These are phyloP conservation scores for Catharus fuscescens DNA, from an alignment of 2,113 vertebrate species.

Conservation along the genomic window DNA sequence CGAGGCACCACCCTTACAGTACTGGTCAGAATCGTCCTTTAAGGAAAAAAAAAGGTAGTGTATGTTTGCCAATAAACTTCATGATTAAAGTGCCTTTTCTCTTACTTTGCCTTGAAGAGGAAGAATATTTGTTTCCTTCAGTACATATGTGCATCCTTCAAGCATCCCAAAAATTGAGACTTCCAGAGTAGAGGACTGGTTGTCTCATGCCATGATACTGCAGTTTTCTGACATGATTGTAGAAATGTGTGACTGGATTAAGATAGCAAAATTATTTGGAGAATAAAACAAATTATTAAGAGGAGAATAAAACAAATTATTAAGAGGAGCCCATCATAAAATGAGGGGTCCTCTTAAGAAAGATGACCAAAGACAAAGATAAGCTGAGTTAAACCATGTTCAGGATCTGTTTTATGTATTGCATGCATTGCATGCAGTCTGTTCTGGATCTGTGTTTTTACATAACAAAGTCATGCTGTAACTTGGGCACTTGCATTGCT, in stretches of 20 bases:
- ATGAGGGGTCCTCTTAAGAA: not conserved
- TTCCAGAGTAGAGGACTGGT: not conserved
- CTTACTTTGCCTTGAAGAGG: not conserved
- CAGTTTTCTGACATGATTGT: not conserved
- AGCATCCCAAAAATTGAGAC: not conserved
- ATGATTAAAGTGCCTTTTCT: not conserved
- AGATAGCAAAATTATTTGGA: not conserved
- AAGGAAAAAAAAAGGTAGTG: not conserved
- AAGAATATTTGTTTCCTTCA: not conserved
- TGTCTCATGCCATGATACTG: not conserved
- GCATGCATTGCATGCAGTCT: not conserved
- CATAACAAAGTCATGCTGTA: not conserved
- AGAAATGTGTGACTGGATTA: not conserved
- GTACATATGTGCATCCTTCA: fast-evolving
- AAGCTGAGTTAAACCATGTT: not conserved
- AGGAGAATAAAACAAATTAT: not conserved
- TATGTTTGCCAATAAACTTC: not conserved
- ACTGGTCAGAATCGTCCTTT: not conserved
- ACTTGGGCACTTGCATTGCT: not conserved
- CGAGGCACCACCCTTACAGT: not conserved
- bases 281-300: not conserved
- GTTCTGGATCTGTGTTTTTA: not conserved
- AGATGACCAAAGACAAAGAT: not conserved
- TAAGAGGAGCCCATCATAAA: not conserved
- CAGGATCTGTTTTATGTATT: not conserved